A percentile compares a stretch with the other conserved stretches of the same genome.
These are phyloP conservation scores for Hesperophylax magnus DNA, from an alignment of 1,140 invertebrate genomes.

Conservation along the genomic window DNA sequence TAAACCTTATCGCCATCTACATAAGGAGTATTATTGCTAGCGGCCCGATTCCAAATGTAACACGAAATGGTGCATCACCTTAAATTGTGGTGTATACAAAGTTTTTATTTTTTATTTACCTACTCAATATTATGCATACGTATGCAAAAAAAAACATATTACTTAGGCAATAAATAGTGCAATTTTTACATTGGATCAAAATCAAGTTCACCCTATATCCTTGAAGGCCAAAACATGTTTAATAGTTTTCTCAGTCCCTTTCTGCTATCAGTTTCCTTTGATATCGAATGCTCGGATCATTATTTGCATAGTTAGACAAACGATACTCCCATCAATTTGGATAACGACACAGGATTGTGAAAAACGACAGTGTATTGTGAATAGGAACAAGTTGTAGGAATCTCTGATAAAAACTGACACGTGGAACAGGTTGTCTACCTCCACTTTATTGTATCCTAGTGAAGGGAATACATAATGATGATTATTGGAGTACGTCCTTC, in stretches of 20 bases:
- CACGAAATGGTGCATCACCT: too few species aligned
- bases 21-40: too few species aligned
- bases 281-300: conserved; percentile 57
- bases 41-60: too few species aligned
- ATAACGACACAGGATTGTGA: conserved; percentile 47
- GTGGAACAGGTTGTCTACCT: conserved; percentile 1
- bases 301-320: conserved; percentile 58
- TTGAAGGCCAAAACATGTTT: conserved; percentile 43
- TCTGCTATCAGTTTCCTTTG: conserved; percentile 56
- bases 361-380: neutral
- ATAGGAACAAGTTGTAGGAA: neutral
- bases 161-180: too few species aligned
- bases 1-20: too few species aligned
- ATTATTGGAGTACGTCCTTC: neutral
- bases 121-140: too few species aligned
- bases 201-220: neutral
- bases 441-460: too few species aligned
- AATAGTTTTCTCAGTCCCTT: conserved; percentile 53
- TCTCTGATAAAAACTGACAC: conserved; percentile 10
- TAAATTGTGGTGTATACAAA: too few species aligned
- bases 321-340: conserved; percentile 57
- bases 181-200: too few species aligned
- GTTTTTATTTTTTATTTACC: too few species aligned
- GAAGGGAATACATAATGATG: neutral
- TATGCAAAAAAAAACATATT: too few species aligned